phyloP scores from a whole-genome alignment of 2,113 vertebrate species.

The Megaceryle torquata region DNA sequence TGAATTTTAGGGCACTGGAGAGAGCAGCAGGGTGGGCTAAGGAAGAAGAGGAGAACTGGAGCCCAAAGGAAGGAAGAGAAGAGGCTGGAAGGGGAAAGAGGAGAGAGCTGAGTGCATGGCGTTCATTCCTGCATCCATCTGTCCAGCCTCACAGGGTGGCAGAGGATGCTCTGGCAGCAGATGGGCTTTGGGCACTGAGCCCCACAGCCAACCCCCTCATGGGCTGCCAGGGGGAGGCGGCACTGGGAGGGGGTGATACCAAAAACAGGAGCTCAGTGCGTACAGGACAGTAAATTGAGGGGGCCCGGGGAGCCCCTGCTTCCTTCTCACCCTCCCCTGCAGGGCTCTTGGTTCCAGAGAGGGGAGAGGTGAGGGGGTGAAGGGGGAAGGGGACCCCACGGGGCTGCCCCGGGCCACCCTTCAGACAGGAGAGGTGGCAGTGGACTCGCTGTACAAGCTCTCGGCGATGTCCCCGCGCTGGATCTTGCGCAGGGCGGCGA shows the following conservation, averaged over 20 bases:
- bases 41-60: background rate
- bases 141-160: fast-evolving
- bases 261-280: slow-evolving; percentile 43
- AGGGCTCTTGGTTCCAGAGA: background rate
- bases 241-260: background rate
- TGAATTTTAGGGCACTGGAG: fast-evolving
- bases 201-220: fast-evolving
- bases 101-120: background rate
- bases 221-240: background rate
- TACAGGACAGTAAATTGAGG: background rate
- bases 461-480: slow-evolving; percentile 91
- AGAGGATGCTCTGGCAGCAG: background rate
- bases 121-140: background rate
- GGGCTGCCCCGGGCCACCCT: background rate
- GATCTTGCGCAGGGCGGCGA: slow-evolving; percentile 86
- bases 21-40: fast-evolving
- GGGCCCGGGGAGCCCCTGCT: background rate
- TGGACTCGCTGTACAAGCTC: slow-evolving; percentile 85
- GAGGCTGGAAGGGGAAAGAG: background rate
- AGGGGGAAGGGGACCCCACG: background rate
- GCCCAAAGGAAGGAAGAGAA: background rate
- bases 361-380: background rate
- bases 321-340: background rate
- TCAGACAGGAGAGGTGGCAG: slow-evolving; percentile 92
- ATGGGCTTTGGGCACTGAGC: background rate